Conservation (phyloP, 2,888 invertebrate species). For the Cybosia mesomella region DNA sequence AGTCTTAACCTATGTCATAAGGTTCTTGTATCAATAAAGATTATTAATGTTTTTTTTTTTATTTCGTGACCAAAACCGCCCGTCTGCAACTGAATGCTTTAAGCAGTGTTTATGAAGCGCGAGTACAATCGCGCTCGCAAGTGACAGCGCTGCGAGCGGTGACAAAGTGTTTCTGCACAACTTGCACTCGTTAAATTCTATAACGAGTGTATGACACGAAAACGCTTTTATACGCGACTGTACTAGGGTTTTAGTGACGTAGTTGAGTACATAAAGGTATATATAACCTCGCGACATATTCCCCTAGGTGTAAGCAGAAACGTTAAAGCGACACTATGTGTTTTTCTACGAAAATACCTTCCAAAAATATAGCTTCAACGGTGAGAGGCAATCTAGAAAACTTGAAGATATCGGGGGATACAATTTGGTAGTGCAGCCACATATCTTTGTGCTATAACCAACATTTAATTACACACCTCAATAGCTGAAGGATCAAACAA, state of each 20-base stretch:
- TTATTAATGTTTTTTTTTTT: too few relatives aligned
- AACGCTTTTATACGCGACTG: constrained; percentile 44
- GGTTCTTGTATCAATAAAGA: too few relatives aligned
- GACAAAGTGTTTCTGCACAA: constrained; percentile 40
- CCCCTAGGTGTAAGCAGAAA: neutral
- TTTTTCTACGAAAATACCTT: too few relatives aligned
- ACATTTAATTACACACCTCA: too few relatives aligned
- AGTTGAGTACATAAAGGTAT: neutral
- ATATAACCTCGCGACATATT: neutral
- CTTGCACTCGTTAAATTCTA: constrained; percentile 48
- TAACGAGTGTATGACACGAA: constrained; percentile 45
- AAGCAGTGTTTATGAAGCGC: constrained; percentile 22
- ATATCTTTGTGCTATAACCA: too few relatives aligned
- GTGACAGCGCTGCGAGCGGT: constrained; percentile 27
- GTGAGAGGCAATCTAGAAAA: too few relatives aligned
- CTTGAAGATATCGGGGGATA: too few relatives aligned
- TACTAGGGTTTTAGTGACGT: constrained; percentile 19
- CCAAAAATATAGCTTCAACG: too few relatives aligned
- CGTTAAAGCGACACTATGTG: neutral
- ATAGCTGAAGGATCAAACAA: too few relatives aligned
- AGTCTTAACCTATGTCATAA: too few relatives aligned
- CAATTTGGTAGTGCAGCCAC: too few relatives aligned
- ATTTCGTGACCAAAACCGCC: neutral
- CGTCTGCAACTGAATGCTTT: constrained; percentile 4
- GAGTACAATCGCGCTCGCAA: constrained; percentile 40